Percentiles rank a stretch among this genome's conserved stretches.
These are phyloP conservation scores for Apocheima hispidaria DNA, from an alignment of 2,888 invertebrate species.

Conservation along the genomic window DNA sequence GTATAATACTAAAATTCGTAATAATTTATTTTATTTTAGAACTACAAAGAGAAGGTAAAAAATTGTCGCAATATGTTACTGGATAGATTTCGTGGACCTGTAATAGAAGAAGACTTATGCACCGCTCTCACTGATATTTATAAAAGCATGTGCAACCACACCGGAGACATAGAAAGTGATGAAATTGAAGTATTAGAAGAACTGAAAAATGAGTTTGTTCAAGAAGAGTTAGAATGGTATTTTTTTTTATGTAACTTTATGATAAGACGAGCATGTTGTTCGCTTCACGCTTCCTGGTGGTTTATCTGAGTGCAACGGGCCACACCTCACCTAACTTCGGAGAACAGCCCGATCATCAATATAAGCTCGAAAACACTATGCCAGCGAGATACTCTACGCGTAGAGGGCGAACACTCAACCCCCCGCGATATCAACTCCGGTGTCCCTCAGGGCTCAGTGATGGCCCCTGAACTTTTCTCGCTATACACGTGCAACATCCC, in stretches of 20 bases:
- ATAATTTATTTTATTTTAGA: conserved; percentile 56
- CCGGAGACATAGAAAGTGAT: conserved; percentile 60
- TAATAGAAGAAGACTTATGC: conserved; percentile 61
- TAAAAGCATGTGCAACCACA: conserved; percentile 66
- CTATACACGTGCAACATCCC: too few relatives aligned
- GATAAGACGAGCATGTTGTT: too few relatives aligned
- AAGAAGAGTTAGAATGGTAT: conserved; percentile 78
- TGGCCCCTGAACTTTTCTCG: too few relatives aligned
- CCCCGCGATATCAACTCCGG: too few relatives aligned
- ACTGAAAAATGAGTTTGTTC: conserved; percentile 73
- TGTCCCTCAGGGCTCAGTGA: too few relatives aligned
- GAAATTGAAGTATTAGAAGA: conserved; percentile 69
- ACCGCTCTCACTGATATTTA: conserved; percentile 70
- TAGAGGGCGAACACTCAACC: too few relatives aligned
- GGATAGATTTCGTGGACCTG: conserved; percentile 67
- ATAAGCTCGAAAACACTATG: too few relatives aligned
- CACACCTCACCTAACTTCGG: too few relatives aligned
- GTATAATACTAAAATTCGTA: neutral
- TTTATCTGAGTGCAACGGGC: too few relatives aligned
- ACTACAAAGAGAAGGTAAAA: conserved; percentile 73
- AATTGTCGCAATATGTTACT: conserved; percentile 71
- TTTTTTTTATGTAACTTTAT: neutral
- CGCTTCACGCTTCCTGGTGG: too few relatives aligned
- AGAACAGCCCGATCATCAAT: too few relatives aligned
- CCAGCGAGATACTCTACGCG: too few relatives aligned